Evolutionary conservation across 2,888 invertebrate genomes (phyloP).

Genomic region (Geotrupes spiniger): DNA sequence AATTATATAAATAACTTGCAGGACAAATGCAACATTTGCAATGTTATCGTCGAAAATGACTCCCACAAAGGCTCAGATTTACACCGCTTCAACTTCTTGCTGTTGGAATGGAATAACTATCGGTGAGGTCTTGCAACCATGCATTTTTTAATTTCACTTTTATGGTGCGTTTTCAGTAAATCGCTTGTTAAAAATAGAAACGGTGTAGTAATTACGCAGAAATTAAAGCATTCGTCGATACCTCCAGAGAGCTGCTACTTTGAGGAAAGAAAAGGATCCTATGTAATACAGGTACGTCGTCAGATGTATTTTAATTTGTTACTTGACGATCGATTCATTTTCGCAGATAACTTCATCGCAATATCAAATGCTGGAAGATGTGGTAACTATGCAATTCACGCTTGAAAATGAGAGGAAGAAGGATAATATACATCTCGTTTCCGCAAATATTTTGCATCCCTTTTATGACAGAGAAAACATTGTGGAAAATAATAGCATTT

Average conservation of each 20-base stretch:
- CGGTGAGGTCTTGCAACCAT: too few species aligned
- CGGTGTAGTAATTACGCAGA: constrained; percentile 30
- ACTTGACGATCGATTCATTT: not conserved
- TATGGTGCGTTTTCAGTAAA: constrained; percentile 28
- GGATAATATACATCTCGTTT: constrained; percentile 26
- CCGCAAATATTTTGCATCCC: constrained; percentile 30
- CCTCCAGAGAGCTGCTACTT: constrained; percentile 15
- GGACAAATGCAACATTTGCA: constrained; percentile 8
- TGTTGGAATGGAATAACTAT: constrained; percentile 30
- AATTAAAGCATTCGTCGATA: constrained; percentile 19
- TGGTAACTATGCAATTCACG: constrained; percentile 32
- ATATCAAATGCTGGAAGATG: constrained; percentile 24
- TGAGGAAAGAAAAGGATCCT: constrained; percentile 27
- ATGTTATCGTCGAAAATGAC: constrained; percentile 11
- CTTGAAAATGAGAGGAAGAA: constrained; percentile 29
- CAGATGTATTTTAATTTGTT: not conserved
- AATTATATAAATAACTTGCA: too few species aligned
- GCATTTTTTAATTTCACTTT: too few species aligned
- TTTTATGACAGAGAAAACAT: constrained; percentile 11
- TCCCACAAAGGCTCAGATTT: constrained; percentile 21
- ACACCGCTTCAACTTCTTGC: constrained; percentile 32
- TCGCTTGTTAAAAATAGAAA: constrained; percentile 31
- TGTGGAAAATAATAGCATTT: constrained; percentile 2
- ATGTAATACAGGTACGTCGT: constrained; percentile 29
- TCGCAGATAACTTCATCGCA: constrained; percentile 24